Evolutionary conservation across 2,888 invertebrate species (phyloP), one percentile per base, ranked within the genome.

Genomic region (Lydus trimaculatus): DNA sequence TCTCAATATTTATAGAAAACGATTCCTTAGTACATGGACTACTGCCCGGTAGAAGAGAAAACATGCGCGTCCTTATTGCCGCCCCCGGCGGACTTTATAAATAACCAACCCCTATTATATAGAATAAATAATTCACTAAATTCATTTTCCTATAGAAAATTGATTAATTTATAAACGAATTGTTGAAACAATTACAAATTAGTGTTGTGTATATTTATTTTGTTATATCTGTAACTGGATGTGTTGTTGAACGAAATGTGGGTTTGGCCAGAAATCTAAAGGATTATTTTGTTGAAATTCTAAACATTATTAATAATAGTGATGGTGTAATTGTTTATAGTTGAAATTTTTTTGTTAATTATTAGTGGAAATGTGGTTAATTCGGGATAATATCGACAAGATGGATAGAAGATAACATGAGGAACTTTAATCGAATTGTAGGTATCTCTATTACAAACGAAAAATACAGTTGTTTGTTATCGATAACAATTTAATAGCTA

Each of bases 351-450:
- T n/a, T 20, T 48, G 17, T 20, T 20, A 3, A 48, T 20, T 5
- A 9, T 20, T 48, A 8, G 20, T 2, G 1, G 6, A 28, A 28
- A 56, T 56, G 56, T 11, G 28, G 25, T 1, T 25, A 15, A 28
- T 56, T 25, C 28, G 0, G 15, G 7, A 56, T 56, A n/a, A 56
- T 7, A 6, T 25, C 15, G 23, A 23, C 52, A 25, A 15, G 28
- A 31, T 33, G 64, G 33, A 64, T 52, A 20, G 15, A 66, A 80
- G 81, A 77, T 81, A 81, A 79, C 80, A 81, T 79, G 80, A 80
- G 76, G 78, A 79, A 77, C 76, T 79, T 74, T 71, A 76, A 73
- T 66, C 79, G 78, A 74, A 79, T 77, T 75, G 81, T 81, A 76
- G 77, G 80, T 80, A 66, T 69, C 17, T 25, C 15, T n/a, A 52